Evolutionary conservation across 2,888 invertebrate species (phyloP).

Genomic region (Drosophila robusta): DNA sequence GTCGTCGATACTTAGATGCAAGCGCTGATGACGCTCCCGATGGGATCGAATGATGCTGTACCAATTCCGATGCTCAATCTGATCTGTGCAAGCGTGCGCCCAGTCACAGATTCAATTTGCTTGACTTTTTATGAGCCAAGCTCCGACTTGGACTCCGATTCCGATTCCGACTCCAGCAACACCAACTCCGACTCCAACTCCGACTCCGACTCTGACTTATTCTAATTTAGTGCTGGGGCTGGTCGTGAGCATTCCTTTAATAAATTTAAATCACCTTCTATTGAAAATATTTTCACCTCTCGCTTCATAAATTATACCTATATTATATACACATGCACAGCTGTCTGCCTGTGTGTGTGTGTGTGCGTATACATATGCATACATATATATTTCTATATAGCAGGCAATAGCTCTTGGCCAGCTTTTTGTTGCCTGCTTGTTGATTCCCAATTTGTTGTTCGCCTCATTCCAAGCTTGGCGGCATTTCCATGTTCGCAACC

Average conservation of each 20-base stretch:
- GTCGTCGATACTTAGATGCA: slow-evolving; percentile 53
- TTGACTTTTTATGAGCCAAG: slow-evolving; percentile 67
- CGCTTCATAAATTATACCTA: slow-evolving; percentile 73
- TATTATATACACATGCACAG: slow-evolving; percentile 41
- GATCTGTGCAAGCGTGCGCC: slow-evolving; percentile 65
- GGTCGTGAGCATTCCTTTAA: slow-evolving; percentile 81
- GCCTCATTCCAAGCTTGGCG: slow-evolving; percentile 11
- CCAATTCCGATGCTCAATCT: slow-evolving; percentile 34
- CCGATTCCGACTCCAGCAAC: neutral
- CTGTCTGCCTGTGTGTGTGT: slow-evolving; percentile 4
- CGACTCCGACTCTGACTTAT: slow-evolving; percentile 57
- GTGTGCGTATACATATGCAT: slow-evolving; percentile 11
- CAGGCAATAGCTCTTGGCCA: slow-evolving; percentile 24
- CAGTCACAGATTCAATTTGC: slow-evolving; percentile 74
- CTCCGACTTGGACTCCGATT: slow-evolving; percentile 1
- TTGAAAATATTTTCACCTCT: slow-evolving; percentile 81
- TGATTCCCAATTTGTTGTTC: slow-evolving; percentile 35
- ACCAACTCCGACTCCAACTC: neutral
- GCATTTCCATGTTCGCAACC: slow-evolving; percentile 5
- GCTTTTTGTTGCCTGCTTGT: slow-evolving; percentile 22
- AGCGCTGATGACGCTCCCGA: slow-evolving; percentile 30
- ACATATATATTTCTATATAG: slow-evolving; percentile 20
- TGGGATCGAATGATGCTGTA: slow-evolving; percentile 36
- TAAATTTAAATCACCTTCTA: slow-evolving; percentile 81
- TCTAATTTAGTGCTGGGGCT: slow-evolving; percentile 77